Conservation (phyloP, 2,113 vertebrate genomes). For the Vimba vimba region DNA sequence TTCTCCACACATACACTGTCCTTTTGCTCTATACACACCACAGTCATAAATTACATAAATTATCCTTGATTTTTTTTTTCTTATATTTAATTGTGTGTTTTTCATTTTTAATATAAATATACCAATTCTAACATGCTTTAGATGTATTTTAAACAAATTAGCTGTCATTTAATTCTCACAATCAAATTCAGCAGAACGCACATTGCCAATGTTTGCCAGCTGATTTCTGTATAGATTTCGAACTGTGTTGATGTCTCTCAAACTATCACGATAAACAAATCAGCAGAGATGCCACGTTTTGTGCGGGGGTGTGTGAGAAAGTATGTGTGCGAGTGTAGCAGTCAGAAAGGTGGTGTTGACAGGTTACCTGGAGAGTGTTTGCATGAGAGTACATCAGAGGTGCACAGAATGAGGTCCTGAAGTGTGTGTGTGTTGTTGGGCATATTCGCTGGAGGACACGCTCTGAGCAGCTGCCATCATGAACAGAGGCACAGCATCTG, state of each 20-base stretch:
- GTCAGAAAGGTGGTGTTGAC: not conserved
- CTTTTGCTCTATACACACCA: constrained; percentile 5
- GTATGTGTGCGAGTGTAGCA: not conserved
- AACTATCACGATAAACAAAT: constrained; percentile 1
- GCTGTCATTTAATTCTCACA: not conserved
- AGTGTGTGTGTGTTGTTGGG: not conserved
- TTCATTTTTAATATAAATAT: too few species aligned
- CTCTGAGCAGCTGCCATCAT: constrained; percentile 33
- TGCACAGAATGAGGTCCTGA: not conserved
- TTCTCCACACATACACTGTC: constrained; percentile 21
- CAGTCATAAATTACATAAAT: not conserved
- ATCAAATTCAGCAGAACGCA: not conserved
- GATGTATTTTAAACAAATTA: not conserved
- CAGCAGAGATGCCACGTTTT: constrained; percentile 15
- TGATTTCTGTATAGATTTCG: constrained; percentile 4
- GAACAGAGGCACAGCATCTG: constrained; percentile 14
- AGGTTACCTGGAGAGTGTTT: constrained; percentile 17
- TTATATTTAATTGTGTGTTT: not conserved
- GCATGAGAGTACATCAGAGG: not conserved
- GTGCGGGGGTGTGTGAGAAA: not conserved
- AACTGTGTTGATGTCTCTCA: not conserved
- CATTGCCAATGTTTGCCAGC: not conserved
- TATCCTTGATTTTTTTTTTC: not conserved
- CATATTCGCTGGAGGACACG: constrained; percentile 1
- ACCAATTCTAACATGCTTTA: not conserved